phyloP scores from a whole-genome alignment of 37 sponge, comb jelly and placozoan genomes.

The Tethya wilhelma region DNA sequence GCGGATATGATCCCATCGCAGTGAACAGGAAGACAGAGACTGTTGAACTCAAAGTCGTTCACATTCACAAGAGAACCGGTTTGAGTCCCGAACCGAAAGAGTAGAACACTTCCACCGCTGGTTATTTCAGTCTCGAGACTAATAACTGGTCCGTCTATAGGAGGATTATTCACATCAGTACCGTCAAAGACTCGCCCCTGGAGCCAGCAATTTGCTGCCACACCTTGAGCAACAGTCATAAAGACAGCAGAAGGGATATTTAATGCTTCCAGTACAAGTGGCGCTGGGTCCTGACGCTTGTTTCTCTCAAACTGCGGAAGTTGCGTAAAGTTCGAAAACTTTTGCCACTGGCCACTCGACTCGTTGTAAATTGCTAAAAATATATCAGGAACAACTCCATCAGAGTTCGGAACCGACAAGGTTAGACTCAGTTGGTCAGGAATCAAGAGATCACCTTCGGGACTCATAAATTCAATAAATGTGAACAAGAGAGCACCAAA shows the following conservation, averaged over 20 bases:
- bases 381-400: no score
- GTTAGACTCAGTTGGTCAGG: no score
- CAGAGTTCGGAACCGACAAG: no score
- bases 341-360: no score
- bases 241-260: not conserved
- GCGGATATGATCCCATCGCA: not conserved
- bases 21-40: slow-evolving; percentile 12
- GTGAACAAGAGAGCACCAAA: not conserved
- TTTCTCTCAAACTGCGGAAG: no score
- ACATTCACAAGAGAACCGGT: not conserved
- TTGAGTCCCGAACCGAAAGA: not conserved
- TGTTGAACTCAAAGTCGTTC: not conserved
- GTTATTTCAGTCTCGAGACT: not conserved
- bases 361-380: no score
- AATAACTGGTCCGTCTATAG: not conserved
- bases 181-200: slow-evolving; percentile 2
- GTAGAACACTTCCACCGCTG: not conserved
- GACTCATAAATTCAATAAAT: not conserved
- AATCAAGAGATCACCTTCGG: not conserved
- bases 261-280: not conserved
- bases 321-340: no score
- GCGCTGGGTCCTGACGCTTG: not conserved
- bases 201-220: not conserved
- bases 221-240: not conserved
- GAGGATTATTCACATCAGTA: not conserved